Conservation (phyloP, 2,113 vertebrate species). For the Arvicanthis niloticus region DNA sequence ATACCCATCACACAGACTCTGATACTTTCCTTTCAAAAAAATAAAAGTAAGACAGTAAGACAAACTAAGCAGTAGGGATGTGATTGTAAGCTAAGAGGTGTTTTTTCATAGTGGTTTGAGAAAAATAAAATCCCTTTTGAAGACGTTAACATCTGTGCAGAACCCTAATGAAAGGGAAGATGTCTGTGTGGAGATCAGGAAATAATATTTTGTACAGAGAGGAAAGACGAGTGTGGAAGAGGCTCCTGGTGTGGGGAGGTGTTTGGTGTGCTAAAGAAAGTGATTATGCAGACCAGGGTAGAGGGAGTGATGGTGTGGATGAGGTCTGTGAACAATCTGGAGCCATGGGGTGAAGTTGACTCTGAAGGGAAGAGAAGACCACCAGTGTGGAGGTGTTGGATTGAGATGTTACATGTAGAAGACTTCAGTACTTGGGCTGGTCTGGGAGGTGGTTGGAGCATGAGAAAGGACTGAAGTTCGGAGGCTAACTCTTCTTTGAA, state of each 20-base stretch:
- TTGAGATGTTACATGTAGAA: not conserved
- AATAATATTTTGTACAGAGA: not conserved
- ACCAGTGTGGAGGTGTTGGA: not conserved
- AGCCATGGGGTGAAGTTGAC: not conserved
- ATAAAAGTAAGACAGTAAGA: not conserved
- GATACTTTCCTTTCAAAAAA: not conserved
- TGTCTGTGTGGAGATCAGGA: not conserved
- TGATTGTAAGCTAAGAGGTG: not conserved
- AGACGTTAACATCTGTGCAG: not conserved
- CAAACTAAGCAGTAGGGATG: not conserved
- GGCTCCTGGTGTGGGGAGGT: not conserved
- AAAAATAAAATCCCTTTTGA: not conserved
- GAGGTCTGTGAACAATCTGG: not conserved
- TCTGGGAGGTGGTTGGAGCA: not conserved
- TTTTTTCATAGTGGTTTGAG: not conserved
- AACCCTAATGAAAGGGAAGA: not conserved
- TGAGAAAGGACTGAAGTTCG: not conserved
- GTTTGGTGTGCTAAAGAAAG: not conserved
- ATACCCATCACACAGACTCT: not conserved
- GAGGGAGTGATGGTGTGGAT: accelerated
- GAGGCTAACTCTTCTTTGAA: not conserved
- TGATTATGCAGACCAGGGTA: not conserved
- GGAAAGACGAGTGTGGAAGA: not conserved
- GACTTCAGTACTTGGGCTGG: not conserved
- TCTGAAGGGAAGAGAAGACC: not conserved